Conservation (phyloP, 2,797 vertebrate species). For the Scolopax bukidnonensis region DNA sequence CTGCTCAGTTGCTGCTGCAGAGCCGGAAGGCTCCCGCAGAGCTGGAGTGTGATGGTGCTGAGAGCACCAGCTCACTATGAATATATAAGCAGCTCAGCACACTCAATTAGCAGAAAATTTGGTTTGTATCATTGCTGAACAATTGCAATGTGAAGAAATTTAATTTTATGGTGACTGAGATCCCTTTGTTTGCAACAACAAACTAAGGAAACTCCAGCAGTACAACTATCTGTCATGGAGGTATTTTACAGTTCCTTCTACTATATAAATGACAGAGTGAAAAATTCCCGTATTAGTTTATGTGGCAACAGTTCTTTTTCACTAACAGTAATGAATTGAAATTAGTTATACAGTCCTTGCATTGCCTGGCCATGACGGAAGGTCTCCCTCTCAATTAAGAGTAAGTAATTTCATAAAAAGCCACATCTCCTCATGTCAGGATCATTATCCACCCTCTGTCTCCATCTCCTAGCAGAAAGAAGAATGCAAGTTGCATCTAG, state of each 20-base stretch:
- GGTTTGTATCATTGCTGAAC: slow-evolving; percentile 40
- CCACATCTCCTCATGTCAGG: rapidly evolving
- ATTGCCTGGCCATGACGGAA: neutral
- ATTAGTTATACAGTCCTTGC: neutral
- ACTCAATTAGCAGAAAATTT: slow-evolving; percentile 67
- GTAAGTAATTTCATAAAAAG: neutral
- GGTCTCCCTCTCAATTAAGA: neutral
- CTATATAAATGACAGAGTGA: slow-evolving; percentile 28
- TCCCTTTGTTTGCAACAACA: slow-evolving; percentile 54
- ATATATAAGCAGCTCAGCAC: slow-evolving; percentile 22
- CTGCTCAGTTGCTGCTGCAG: neutral
- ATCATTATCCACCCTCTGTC: neutral
- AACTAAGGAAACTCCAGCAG: slow-evolving; percentile 41
- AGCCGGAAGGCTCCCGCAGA: slow-evolving; percentile 37
- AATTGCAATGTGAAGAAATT: slow-evolving; percentile 53
- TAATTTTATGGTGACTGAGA: slow-evolving; percentile 66
- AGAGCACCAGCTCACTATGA: neutral
- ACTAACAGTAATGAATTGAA: slow-evolving; percentile 1
- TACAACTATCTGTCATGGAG: slow-evolving; percentile 38
- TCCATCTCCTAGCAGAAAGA: neutral
- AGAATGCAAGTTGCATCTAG: neutral
- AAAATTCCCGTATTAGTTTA: slow-evolving; percentile 21
- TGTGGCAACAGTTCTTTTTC: neutral
- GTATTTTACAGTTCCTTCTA: slow-evolving; percentile 17
- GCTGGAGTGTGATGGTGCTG: neutral